Evolutionary conservation across 1,140 invertebrate genomes (phyloP), one percentile per base, ranked within the genome.

Genomic region (Arion vulgaris): DNA sequence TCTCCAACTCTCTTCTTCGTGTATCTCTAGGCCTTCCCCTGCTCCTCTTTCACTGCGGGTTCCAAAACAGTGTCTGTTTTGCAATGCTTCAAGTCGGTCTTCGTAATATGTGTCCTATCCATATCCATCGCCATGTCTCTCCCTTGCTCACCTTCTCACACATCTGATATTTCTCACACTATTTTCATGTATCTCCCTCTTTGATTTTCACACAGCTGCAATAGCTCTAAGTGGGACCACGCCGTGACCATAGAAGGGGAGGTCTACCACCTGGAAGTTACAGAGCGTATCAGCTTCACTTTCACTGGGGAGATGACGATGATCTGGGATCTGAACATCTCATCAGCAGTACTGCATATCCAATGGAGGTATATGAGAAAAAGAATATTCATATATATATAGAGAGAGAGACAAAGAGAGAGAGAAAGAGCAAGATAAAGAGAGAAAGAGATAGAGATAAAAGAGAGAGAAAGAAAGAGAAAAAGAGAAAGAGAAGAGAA

Each of bases 261-360:
- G 62, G 62, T 23, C n/a, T 66, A 32, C 62, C 62, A 28, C 2
- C 53, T n/a, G 62, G 28, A 4, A 23, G 4, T 2, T 66, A 32
- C 62, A 23, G 62, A 23, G 62, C 62, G 19, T 28, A 9, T 28
- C 62, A 66, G 84, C 91, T 93, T 68, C 93, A 93, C 85, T 91
- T 93, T 72, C 93, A 93, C 85, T 93, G 93, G 93, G 93, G 92
- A 0, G 83, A 83, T 0, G 83, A 80, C 7, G 85, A 89, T 72
- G 80, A 85, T 32, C 69, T 85, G 7, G 93, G 93, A 0, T 92
- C 92, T 0, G 93, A 93, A 82, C 68, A 93, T 91, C 1, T 93
- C 92, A 75, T 99, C 1, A 95, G 98, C 90, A 96, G 97, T 11
- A 94, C 95, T 84, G 93, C 95, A 28, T 99, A 95, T 91, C 95